Base-by-base conservation (phyloP, 2,113 vertebrate genomes). In the Sisor rabdophorus region DNA sequence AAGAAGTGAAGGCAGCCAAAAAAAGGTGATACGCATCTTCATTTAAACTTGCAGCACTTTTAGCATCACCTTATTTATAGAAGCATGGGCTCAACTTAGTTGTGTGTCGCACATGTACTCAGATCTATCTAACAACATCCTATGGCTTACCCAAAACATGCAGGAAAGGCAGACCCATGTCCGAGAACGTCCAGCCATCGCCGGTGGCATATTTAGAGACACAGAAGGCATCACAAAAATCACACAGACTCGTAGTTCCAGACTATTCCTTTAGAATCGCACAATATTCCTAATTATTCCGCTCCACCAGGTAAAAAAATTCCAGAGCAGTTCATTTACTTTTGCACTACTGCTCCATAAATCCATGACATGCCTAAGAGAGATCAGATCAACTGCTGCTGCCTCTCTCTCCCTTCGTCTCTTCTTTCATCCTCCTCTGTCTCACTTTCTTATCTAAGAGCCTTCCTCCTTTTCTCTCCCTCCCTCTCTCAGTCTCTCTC, bases 121-220 rank as follows among this genome's bases (percentile, higher is more conserved):
- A 54, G 40, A 22, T 40, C 28, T 22, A 0, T 47, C 53, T n/a
- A 75, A 52, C 20, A 71, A 58, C 60, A 30, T 63, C 67, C 24
- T 28, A 19, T 36, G 10, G 1, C 85, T 88, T 93, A 96, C 95
- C 95, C 94, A 95, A 82, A 95, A 94, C 94, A 95, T 93, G 89
- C 95, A 96, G 90, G 95, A 95, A 80, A 95, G 89, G 82, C 95
- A 96, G 85, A 95, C 92, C 95, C 95, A 95, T 88, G 94, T 95
- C 85, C 94, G 94, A 13, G 91, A 91, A 60, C 56, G 90, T 64
- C 89, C 84, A 26, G 88, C 85, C 84, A 90, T 71, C 50, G 87
- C 87, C 6, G 89, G 77, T 0, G 86, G 92, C 83, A 90, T 84
- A 83, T 86, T 91, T 60, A 91, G 87, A 12, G 92, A 91, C 40